Base-by-base conservation (phyloP, 2,113 vertebrate genomes). In the Uria aalge region DNA sequence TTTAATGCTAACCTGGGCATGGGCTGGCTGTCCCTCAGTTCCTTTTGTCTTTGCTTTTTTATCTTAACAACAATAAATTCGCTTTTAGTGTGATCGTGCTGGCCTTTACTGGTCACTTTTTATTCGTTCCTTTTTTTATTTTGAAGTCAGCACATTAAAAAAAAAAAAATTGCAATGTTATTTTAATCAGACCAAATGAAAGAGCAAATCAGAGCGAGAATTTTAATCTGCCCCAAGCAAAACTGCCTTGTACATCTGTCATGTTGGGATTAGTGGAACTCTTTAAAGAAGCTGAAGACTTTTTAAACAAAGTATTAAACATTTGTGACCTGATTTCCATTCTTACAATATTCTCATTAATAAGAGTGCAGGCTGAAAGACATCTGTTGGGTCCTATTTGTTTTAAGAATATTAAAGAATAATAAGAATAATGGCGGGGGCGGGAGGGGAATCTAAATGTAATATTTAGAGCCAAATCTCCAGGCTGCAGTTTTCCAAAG, bases 211-310 rank as follows among this genome's bases (percentile, higher is more conserved):
- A 77, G 93, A 97, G 95, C 38, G 57, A 63, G 67, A 91, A 83
- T 96, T 97, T 97, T 97, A 96, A 97, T 97, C 92, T 97, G 93
- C 85, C 90, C 90, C 78, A 45, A 97, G 94, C 92, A 97, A 94
- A 97, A 96, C 96, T 92, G 97, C 71, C 94, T 93, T 92, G 88
- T 97, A 92, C 90, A 96, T 97, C 97, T 98, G 97, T 94, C 96
- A 97, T 91, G 88, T 94, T 63, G 90, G 94, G 96, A 97, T 98
- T 98, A 97, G 97, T 45, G 75, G 83, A 92, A 96, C 95, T 96
- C 94, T 97, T 97, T 95, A 93, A 97, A 98, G 96, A 91, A 95
- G 95, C 86, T 92, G 93, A 92, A 96, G 94, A 96, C 94, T 97
- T 97, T 94, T 85, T 85, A 97, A 96, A 97, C 87, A 92, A 94